Conservation (phyloP, 2,797 vertebrate genomes). For the Hydrophis major region DNA sequence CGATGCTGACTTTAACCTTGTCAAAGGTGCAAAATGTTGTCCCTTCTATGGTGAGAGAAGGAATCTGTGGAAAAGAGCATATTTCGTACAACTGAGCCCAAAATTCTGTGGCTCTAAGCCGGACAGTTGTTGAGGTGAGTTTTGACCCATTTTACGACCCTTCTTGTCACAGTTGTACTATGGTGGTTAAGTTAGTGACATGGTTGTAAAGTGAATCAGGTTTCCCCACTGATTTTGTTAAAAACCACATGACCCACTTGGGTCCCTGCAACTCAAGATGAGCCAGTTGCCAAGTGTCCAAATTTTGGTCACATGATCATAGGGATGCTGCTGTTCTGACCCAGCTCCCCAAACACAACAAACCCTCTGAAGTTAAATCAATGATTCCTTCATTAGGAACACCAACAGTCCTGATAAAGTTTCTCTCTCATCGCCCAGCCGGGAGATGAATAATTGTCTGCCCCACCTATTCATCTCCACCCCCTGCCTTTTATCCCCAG, state of each 20-base stretch:
- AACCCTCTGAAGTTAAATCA: too few species aligned
- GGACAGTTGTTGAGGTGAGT: neutral
- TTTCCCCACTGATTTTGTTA: neutral
- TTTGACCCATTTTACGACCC: neutral
- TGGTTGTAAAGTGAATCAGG: neutral
- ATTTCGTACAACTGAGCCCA: neutral
- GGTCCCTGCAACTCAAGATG: neutral
- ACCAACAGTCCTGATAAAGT: too few species aligned
- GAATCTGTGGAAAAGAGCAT: slow-evolving; percentile 73
- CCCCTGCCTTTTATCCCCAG: too few species aligned
- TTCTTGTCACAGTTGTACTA: neutral
- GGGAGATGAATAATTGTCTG: too few species aligned
- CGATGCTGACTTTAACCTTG: slow-evolving; percentile 90
- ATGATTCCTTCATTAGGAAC: too few species aligned
- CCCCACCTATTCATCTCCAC: too few species aligned
- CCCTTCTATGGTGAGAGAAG: slow-evolving; percentile 82
- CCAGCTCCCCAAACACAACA: too few species aligned
- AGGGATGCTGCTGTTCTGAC: too few species aligned
- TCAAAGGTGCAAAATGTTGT: slow-evolving; percentile 88
- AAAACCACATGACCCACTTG: too few species aligned
- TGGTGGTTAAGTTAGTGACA: neutral
- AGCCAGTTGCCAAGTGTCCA: neutral
- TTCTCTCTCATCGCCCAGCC: too few species aligned
- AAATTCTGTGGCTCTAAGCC: neutral
- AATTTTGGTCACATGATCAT: neutral